phyloP scores from a whole-genome alignment of 2,113 vertebrate genomes.

The Thamnaconus septentrionalis region DNA sequence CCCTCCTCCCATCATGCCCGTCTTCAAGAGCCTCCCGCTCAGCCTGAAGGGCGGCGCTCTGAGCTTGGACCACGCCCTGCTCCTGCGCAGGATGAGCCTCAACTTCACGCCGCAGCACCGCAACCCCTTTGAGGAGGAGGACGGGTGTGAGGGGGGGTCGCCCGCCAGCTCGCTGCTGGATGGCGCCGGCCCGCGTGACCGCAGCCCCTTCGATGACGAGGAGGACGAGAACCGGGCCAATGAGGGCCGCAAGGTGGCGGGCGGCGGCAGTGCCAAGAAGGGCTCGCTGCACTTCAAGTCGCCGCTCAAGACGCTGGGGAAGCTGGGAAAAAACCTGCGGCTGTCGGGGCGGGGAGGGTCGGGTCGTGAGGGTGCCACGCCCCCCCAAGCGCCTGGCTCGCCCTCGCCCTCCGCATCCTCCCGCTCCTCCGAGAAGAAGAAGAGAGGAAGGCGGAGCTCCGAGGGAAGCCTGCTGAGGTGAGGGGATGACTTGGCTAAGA shows the following conservation, averaged over 20 bases:
- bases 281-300: conserved; percentile 78
- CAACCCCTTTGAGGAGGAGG: conserved; percentile 76
- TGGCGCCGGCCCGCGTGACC: conserved; percentile 67
- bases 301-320: conserved; percentile 81
- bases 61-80: conserved; percentile 70
- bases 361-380: conserved; percentile 60
- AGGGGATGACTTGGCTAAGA: background rate
- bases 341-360: conserved; percentile 55
- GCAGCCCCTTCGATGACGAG: conserved; percentile 79
- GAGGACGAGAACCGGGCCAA: conserved; percentile 80
- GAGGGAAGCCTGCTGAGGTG: conserved; percentile 84
- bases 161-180: conserved; percentile 69
- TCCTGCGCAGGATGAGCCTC: conserved; percentile 79
- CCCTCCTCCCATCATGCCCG: conserved; percentile 76
- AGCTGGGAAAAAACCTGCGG: conserved; percentile 72
- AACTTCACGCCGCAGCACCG: conserved; percentile 62
- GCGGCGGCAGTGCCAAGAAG: conserved; percentile 54
- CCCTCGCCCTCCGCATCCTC: conserved; percentile 68
- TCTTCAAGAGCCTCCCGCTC: conserved; percentile 80
- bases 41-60: conserved; percentile 70
- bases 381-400: conserved; percentile 61
- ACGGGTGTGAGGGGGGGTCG: conserved; percentile 52
- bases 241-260: conserved; percentile 58
- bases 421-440: conserved; percentile 65
- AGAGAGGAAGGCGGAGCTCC: conserved; percentile 77